These are phyloP conservation scores for Kradibia gibbosae DNA, from an alignment of 1,140 invertebrate genomes.

Conservation along the genomic window DNA sequence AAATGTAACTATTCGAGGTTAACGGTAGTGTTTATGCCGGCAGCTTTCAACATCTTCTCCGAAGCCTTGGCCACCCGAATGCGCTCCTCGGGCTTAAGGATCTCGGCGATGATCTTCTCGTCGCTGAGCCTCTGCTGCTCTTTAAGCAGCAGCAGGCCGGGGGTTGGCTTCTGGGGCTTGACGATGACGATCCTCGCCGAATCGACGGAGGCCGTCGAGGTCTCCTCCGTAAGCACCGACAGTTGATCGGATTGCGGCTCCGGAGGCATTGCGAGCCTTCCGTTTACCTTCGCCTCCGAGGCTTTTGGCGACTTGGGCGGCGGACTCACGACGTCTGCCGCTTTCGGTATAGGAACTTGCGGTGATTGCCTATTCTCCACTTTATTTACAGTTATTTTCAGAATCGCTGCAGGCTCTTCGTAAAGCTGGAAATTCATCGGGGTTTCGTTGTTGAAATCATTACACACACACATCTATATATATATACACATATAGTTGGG, in stretches of 20 bases:
- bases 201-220: constrained; percentile 18
- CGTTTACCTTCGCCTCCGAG: constrained; percentile 62
- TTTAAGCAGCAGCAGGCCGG: neutral
- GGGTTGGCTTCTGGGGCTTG: constrained; percentile 9
- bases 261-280: constrained; percentile 51
- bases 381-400: constrained; percentile 57
- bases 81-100: constrained; percentile 64
- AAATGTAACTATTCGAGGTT: constrained; percentile 70
- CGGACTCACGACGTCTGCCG: constrained; percentile 21
- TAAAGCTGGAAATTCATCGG: constrained; percentile 57
- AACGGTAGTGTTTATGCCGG: constrained; percentile 69
- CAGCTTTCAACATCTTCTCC: constrained; percentile 67
- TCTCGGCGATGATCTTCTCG: constrained; percentile 68
- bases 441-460: neutral
- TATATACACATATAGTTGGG: constrained; percentile 10
- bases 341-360: constrained; percentile 50
- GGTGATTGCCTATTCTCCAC: constrained; percentile 48
- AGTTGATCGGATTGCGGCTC: constrained; percentile 57
- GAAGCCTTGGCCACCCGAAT: constrained; percentile 64
- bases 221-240: constrained; percentile 54
- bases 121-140: constrained; percentile 59
- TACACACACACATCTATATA: neutral
- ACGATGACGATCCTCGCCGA: constrained; percentile 17
- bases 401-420: constrained; percentile 60
- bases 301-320: constrained; percentile 28